Percentiles rank a stretch among this genome's conserved stretches.
These are phyloP conservation scores for Nowickia ferox DNA, from an alignment of 2,888 invertebrate species.

Conservation along the genomic window DNA sequence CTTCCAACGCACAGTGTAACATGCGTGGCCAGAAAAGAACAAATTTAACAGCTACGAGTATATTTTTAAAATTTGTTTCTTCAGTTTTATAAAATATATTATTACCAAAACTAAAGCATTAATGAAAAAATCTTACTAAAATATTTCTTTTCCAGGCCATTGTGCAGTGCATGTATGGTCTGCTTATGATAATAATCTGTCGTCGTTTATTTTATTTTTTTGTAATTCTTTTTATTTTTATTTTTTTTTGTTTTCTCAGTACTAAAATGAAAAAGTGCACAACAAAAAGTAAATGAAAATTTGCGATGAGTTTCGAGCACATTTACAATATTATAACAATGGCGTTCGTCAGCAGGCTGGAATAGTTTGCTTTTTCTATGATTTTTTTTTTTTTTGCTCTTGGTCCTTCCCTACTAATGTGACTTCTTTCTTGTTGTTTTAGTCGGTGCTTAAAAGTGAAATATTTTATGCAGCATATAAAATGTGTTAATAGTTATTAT, in stretches of 20 bases:
- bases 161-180: background rate
- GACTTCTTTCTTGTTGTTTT: constrained; percentile 20
- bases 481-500: constrained; percentile 57
- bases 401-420: constrained; percentile 31
- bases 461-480: constrained; percentile 51
- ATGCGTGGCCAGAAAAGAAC: too few species aligned
- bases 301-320: constrained; percentile 66
- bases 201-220: constrained; percentile 14
- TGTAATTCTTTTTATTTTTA: too few species aligned
- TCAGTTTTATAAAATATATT: too few species aligned
- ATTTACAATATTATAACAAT: constrained; percentile 65
- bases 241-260: background rate
- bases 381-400: background rate
- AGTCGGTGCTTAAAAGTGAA: background rate
- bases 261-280: constrained; percentile 36
- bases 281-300: constrained; percentile 11
- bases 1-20: too few species aligned
- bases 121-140: too few species aligned
- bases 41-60: too few species aligned
- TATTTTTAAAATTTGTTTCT: too few species aligned
- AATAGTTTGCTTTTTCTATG: constrained; percentile 5
- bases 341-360: constrained; percentile 53
- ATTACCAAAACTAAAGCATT: too few species aligned
- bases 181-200: constrained; percentile 41
- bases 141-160: too few species aligned